Evolutionary conservation across 2,113 vertebrate genomes (phyloP).

Genomic region (Syngnathus typhle): DNA sequence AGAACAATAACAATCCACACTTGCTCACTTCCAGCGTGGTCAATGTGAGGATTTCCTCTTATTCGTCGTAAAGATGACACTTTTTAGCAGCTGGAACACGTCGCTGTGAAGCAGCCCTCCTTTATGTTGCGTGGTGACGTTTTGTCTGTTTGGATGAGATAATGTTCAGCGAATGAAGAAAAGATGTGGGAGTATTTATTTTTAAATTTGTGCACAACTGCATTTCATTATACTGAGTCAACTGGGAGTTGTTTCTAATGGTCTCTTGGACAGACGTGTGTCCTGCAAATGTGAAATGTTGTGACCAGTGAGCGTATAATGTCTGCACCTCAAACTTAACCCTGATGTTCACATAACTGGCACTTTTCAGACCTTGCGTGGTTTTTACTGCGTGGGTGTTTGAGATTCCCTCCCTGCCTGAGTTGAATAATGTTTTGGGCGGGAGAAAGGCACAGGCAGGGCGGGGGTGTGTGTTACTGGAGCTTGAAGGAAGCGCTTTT

Average conservation of each 20-base stretch:
- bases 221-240: not conserved
- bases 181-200: not conserved
- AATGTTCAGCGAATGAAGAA: not conserved
- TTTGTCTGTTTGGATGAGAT: not conserved
- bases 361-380: not conserved
- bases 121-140: not conserved
- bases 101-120: not conserved
- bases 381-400: slow-evolving; percentile 5
- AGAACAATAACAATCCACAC: not conserved
- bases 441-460: not conserved
- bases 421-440: not conserved
- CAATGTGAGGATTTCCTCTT: not conserved
- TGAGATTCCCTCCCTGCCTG: not conserved
- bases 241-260: not conserved
- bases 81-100: not conserved
- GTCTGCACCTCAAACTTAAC: not conserved
- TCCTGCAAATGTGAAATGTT: not conserved
- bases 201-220: not conserved
- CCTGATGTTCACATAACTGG: not conserved
- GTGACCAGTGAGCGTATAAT: not conserved
- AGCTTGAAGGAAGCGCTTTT: slow-evolving; percentile 21
- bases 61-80: not conserved
- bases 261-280: not conserved
- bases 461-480: slow-evolving; percentile 13
- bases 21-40: not conserved